Conservation (phyloP, 2,888 invertebrate genomes). For the Teleogryllus oceanicus region DNA sequence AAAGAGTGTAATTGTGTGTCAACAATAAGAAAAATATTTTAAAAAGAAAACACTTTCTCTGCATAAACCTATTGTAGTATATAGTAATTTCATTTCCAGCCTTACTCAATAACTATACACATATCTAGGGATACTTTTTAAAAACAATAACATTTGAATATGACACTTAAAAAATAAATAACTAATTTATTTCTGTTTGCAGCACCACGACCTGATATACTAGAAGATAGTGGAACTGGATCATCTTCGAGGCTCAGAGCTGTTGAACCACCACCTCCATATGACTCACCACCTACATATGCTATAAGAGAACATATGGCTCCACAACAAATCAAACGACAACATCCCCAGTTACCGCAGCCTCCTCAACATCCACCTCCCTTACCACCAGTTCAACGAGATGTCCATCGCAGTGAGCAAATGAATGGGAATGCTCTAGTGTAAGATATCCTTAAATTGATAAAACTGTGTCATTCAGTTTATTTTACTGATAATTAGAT, state of each 20-base stretch:
- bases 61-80: no score
- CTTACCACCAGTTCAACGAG: neutral
- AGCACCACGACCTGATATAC: neutral
- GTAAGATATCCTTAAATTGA: neutral
- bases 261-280: neutral
- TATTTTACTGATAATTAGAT: no score
- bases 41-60: no score
- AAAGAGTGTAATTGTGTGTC: no score
- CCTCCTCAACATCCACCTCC: conserved; percentile 1
- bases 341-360: neutral
- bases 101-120: no score
- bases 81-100: no score
- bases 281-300: neutral
- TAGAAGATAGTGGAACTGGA: neutral
- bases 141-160: no score
- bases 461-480: no score
- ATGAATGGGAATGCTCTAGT: neutral
- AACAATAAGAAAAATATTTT: no score
- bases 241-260: neutral
- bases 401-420: neutral
- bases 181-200: neutral
- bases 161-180: no score
- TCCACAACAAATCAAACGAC: neutral
- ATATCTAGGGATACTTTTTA: no score
- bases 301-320: neutral